A percentile compares a stretch with the other conserved stretches of the same genome.
phyloP scores from a whole-genome alignment of 2,113 vertebrate species.

The Ancistrus triradiatus region DNA sequence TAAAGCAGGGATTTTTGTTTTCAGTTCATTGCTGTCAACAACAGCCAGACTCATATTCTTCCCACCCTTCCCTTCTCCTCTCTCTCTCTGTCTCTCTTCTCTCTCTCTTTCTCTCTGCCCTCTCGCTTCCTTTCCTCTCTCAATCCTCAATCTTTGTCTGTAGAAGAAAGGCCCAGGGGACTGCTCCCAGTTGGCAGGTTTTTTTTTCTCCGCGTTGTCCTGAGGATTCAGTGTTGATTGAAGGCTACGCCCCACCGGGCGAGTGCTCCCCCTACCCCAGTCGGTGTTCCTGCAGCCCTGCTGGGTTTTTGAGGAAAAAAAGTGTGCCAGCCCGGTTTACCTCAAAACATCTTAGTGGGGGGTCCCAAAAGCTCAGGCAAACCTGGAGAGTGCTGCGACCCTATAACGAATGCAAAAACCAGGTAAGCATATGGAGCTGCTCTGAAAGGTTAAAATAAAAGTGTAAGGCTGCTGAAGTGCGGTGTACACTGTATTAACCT shows the following conservation, averaged over 20 bases:
- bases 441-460: background rate
- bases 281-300: conserved; percentile 83
- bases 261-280: conserved; percentile 86
- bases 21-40: background rate
- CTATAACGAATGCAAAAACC: conserved; percentile 90
- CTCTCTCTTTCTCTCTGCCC: no score
- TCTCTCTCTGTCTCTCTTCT: no score
- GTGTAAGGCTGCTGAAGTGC: no score
- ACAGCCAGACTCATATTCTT: background rate
- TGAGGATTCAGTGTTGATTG: conserved; percentile 85
- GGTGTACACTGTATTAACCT: no score
- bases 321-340: conserved; percentile 84
- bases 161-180: conserved; percentile 89
- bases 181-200: conserved; percentile 86
- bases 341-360: conserved; percentile 85
- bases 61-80: no score
- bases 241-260: conserved; percentile 85
- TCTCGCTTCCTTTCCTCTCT: no score
- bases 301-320: conserved; percentile 85
- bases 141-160: no score
- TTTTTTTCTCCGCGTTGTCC: conserved; percentile 88
- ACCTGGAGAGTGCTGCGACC: conserved; percentile 87
- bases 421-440: conserved; percentile 60
- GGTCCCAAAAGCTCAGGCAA: conserved; percentile 87
- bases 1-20: background rate